These are phyloP conservation scores for Ectropis crepuscularia DNA, from an alignment of 2,888 invertebrate genomes.

Conservation along the genomic window DNA sequence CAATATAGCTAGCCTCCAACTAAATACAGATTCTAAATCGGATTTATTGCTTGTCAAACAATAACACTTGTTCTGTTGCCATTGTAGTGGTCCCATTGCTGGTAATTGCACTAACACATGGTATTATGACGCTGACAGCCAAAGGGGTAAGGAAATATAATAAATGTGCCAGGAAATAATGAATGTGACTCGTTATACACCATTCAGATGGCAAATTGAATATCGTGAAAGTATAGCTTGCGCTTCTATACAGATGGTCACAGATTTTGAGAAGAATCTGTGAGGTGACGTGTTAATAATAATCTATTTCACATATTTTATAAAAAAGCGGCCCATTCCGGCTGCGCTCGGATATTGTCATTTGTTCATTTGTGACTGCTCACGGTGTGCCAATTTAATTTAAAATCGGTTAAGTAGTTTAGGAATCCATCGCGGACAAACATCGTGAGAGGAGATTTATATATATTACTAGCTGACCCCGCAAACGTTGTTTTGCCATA, in stretches of 20 bases:
- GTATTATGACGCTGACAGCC: constrained; percentile 55
- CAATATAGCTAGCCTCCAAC: not conserved
- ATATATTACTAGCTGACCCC: no score
- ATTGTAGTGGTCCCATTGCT: constrained; percentile 64
- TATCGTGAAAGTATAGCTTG: constrained; percentile 39
- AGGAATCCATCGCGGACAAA: no score
- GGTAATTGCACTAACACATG: constrained; percentile 81
- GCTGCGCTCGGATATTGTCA: no score
- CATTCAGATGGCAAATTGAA: constrained; percentile 51
- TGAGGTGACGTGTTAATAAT: no score
- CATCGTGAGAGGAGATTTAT: no score
- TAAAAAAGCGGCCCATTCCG: no score
- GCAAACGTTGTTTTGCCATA: no score
- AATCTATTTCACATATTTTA: no score
- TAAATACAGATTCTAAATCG: constrained; percentile 61
- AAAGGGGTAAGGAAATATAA: constrained; percentile 69
- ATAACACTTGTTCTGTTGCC: constrained; percentile 69
- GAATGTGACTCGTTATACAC: constrained; percentile 53
- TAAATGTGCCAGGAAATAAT: constrained; percentile 57
- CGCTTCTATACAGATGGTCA: constrained; percentile 37
- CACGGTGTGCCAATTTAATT: no score
- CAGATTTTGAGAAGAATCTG: constrained; percentile 9
- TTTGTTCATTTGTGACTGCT: no score
- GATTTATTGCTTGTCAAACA: constrained; percentile 82
- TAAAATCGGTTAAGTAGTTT: no score